A percentile compares a stretch with the other conserved stretches of the same genome.
Conservation (phyloP, 2,888 invertebrate species). For the Pimpla rufipes region DNA sequence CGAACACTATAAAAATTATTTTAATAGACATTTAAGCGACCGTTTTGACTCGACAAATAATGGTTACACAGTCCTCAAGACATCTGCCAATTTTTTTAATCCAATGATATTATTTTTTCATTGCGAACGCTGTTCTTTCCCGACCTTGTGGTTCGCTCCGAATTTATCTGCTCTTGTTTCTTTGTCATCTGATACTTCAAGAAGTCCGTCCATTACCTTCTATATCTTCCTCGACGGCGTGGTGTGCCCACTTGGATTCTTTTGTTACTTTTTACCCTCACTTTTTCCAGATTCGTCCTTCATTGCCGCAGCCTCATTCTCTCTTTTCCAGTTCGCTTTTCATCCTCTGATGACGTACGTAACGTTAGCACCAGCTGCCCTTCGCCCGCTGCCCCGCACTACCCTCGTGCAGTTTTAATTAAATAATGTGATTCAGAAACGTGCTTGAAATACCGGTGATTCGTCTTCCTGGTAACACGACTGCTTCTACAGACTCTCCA, state of each 20-base stretch:
- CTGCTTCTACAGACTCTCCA: slow-evolving; percentile 35
- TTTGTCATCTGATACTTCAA: slow-evolving; percentile 8
- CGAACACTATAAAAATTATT: too few species aligned
- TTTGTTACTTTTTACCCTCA: slow-evolving; percentile 18
- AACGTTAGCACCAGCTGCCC: slow-evolving; percentile 57
- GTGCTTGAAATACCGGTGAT: slow-evolving; percentile 77
- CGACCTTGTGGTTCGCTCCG: too few species aligned
- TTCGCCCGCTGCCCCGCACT: slow-evolving; percentile 31
- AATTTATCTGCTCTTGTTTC: slow-evolving; percentile 5
- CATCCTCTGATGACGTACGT: slow-evolving; percentile 43
- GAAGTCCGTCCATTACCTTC: slow-evolving; percentile 14
- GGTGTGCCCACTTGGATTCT: not conserved
- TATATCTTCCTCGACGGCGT: slow-evolving; percentile 13
- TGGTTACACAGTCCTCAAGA: too few species aligned
- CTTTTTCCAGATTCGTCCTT: slow-evolving; percentile 28
- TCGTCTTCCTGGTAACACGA: slow-evolving; percentile 69
- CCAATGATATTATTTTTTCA: too few species aligned
- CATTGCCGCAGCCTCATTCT: slow-evolving; percentile 20
- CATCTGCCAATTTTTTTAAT: too few species aligned
- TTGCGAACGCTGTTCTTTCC: too few species aligned
- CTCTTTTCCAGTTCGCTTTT: slow-evolving; percentile 46
- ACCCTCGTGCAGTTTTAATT: slow-evolving; percentile 76
- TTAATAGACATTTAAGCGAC: too few species aligned
- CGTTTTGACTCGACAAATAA: too few species aligned
- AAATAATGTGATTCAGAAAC: slow-evolving; percentile 78